Evolutionary conservation across 2,888 invertebrate genomes (phyloP).

Genomic region (Orthosia gothica): DNA sequence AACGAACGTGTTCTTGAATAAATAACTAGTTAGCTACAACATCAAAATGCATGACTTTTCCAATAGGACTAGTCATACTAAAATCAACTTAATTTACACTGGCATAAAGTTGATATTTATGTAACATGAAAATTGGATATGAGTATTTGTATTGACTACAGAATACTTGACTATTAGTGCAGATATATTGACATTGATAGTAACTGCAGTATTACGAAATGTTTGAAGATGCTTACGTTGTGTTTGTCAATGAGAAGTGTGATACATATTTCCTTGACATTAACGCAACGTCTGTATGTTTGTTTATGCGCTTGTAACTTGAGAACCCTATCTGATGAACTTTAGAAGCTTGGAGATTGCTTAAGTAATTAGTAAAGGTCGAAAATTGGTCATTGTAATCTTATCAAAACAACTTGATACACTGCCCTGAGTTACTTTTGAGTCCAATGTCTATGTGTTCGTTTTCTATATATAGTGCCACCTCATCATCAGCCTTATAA

Average conservation of each 20-base stretch:
- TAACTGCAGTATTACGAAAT: constrained; percentile 25
- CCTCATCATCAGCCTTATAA: no score
- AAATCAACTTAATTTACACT: background rate
- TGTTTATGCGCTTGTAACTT: background rate
- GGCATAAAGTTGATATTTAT: background rate
- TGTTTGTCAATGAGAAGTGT: constrained; percentile 4
- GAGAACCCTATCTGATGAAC: background rate
- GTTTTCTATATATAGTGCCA: no score
- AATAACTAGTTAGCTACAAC: background rate
- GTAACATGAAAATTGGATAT: background rate
- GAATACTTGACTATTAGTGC: constrained; percentile 47
- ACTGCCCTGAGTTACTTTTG: no score
- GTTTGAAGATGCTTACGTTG: constrained; percentile 9
- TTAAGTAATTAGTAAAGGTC: no score
- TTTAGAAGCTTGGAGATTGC: no score
- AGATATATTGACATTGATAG: constrained; percentile 16
- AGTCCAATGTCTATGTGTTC: no score
- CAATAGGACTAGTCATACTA: background rate
- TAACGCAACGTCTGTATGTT: background rate
- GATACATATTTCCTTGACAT: constrained; percentile 4
- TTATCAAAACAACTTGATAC: no score
- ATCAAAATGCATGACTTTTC: background rate
- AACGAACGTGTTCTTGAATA: background rate
- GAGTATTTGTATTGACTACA: constrained; percentile 50
- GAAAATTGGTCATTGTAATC: no score